Evolutionary conservation across 2,888 invertebrate genomes (phyloP).

Genomic region (Lymantria monacha): DNA sequence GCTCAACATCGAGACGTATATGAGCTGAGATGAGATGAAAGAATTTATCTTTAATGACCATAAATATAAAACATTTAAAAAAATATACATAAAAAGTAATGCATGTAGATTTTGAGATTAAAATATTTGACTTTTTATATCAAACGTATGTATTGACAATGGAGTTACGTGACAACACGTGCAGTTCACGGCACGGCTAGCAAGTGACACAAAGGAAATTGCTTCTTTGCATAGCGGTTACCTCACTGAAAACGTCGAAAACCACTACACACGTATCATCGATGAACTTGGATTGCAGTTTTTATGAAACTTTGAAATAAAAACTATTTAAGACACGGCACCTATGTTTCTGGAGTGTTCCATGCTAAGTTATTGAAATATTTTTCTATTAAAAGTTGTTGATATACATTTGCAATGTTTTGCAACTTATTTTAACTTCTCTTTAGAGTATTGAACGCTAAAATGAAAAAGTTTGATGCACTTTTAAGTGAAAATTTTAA

Average conservation of each 20-base stretch:
- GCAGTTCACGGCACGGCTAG: constrained; percentile 22
- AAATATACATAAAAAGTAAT: too few relatives aligned
- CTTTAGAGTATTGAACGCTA: background rate
- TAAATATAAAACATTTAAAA: too few relatives aligned
- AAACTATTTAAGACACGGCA: background rate
- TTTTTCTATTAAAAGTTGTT: background rate
- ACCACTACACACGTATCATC: constrained; percentile 21
- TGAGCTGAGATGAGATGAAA: too few relatives aligned
- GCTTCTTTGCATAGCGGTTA: constrained; percentile 35
- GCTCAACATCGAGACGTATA: too few relatives aligned
- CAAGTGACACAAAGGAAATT: constrained; percentile 50
- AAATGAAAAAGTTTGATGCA: background rate
- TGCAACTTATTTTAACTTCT: background rate
- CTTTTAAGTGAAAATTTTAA: background rate
- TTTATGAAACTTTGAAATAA: background rate
- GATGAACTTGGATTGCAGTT: constrained; percentile 13
- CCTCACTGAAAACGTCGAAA: constrained; percentile 25
- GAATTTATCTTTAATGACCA: too few relatives aligned
- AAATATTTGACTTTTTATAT: constrained; percentile 4
- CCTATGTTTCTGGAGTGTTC: background rate
- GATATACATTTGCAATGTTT: background rate
- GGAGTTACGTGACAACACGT: constrained; percentile 24
- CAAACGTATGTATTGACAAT: constrained; percentile 23
- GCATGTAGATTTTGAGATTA: background rate
- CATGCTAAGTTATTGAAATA: background rate